Evolutionary conservation across 2,113 vertebrate species (phyloP), one percentile per base, ranked within the genome.

Genomic region (Prochilodus magdalenae): DNA sequence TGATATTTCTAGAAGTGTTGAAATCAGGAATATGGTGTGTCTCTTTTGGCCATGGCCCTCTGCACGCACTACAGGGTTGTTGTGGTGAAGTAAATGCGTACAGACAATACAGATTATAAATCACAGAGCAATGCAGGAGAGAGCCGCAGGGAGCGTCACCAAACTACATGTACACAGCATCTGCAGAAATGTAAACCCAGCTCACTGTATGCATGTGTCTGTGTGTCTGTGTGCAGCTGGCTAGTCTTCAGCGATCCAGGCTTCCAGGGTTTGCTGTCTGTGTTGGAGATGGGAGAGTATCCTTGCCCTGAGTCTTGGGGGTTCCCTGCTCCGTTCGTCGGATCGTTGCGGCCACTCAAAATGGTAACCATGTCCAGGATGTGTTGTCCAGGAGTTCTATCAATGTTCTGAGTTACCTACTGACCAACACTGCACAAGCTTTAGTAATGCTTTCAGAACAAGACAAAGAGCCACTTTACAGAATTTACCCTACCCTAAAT

Each of bases 211-310:
- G 60, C 22, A n/a, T 80, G 59, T 27, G 12, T 82, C 15, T 82
- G 22, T 83, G 1, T 88, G 30, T 88, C 27, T 81, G 16, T 89
- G 15, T 87, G 1, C 60, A 99, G 98, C 72, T 99, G 98, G 98
- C 87, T 99, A 65, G 90, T 99, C 77, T 99, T 96, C 86, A 95
- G 95, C 90, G 95, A 98, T 66, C 94, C 97, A 72, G 96, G 95
- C 49, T 98, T 96, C 84, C 92, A 91, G 60, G 97, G 97, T 29
- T 62, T 96, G 0, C 88, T 97, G 40, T 94, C 93, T 47, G 93
- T 99, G 84, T 86, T 99, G 91, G 95, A 96, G 71, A 94, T 89
- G 14, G 97, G 97, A 47, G 96, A 97, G 93, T 99, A 96, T 85
- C 95, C 97, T 8, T 93, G 95, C 82, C 93, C 98, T 24, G 91